phyloP scores from a whole-genome alignment of 1,140 invertebrate genomes.

The Whitmania pigra region DNA sequence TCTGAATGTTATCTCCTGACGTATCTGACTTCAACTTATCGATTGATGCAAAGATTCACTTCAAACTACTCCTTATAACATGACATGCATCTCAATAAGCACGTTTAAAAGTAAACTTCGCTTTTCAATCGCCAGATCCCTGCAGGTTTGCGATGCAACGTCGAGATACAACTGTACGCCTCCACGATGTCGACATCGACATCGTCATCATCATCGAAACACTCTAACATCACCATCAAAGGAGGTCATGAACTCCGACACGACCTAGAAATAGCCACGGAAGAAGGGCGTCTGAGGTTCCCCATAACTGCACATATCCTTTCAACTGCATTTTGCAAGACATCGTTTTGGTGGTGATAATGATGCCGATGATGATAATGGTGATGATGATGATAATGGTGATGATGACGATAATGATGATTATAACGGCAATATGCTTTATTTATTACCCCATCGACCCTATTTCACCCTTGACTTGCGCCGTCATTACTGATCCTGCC shows the following conservation, averaged over 20 bases:
- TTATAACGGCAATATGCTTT: too few species aligned
- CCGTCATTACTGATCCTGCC: too few species aligned
- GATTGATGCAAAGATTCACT: background rate
- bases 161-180: background rate
- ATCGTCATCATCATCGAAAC: background rate
- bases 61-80: background rate
- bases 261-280: constrained; percentile 6
- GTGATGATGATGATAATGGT: too few species aligned
- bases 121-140: background rate
- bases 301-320: constrained; percentile 5
- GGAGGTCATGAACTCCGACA: background rate
- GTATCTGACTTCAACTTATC: background rate
- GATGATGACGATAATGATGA: too few species aligned
- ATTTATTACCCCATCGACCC: too few species aligned
- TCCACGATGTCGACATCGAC: background rate
- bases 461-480: too few species aligned
- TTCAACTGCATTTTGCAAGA: background rate
- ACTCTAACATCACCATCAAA: too few species aligned
- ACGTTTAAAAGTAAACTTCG: too few species aligned
- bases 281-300: background rate
- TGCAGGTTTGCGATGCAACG: background rate
- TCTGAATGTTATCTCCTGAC: background rate
- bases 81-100: background rate
- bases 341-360: background rate
- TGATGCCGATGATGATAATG: too few species aligned